Evolutionary conservation across 2,888 invertebrate genomes (phyloP).

Genomic region (Rhamphomyia laevipes): DNA sequence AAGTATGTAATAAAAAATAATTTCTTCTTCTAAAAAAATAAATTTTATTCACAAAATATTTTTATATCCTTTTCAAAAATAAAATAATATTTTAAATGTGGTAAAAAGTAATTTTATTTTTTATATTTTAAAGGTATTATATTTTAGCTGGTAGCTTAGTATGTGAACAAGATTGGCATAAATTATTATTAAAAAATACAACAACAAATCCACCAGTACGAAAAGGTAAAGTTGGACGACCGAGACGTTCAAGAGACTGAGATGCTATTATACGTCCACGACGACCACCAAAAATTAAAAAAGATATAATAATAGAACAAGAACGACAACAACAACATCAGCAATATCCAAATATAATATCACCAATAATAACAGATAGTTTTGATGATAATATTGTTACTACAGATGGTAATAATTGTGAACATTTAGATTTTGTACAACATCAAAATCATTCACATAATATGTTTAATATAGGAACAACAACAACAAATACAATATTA

Average conservation of each 20-base stretch:
- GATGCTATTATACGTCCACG: constrained; percentile 22
- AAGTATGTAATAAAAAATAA: constrained; percentile 40
- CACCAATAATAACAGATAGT: no score
- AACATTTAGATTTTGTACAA: no score
- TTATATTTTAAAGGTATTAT: constrained; percentile 52
- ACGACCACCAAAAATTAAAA: constrained; percentile 22
- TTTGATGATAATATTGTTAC: no score
- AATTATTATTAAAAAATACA: constrained; percentile 62
- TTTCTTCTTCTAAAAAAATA: background rate
- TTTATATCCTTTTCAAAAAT: background rate
- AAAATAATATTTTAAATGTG: no score
- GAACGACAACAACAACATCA: background rate
- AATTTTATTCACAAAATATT: background rate
- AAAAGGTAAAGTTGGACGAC: constrained; percentile 71
- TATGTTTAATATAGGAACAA: no score
- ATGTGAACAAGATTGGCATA: constrained; percentile 90
- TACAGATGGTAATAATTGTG: no score
- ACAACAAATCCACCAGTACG: constrained; percentile 56
- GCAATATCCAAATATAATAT: background rate
- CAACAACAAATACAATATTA: no score
- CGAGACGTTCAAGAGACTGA: constrained; percentile 78
- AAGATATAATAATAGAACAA: constrained; percentile 11
- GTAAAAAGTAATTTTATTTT: no score
- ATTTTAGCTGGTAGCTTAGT: constrained; percentile 77
- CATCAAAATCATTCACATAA: no score